Conservation (phyloP, 2,797 vertebrate genomes). For the Chloroceryle amazona region DNA sequence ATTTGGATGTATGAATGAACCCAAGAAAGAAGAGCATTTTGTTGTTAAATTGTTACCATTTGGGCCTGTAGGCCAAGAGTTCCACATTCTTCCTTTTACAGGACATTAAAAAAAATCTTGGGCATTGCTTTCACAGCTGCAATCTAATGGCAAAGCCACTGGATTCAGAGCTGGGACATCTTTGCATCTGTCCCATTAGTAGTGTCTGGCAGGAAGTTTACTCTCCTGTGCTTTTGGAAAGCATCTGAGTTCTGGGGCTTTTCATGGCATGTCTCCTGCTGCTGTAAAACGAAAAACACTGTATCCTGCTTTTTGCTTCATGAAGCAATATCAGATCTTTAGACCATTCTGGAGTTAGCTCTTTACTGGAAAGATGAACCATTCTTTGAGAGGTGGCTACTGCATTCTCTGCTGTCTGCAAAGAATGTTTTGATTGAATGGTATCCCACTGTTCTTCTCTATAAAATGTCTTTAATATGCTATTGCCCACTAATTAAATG, state of each 20-base stretch:
- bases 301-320: neutral
- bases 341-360: neutral
- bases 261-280: conserved; percentile 6
- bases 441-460: neutral
- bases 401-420: conserved; percentile 30
- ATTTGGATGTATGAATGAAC: neutral
- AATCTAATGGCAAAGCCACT: neutral
- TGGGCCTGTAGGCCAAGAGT: neutral
- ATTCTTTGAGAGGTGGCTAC: conserved; percentile 23
- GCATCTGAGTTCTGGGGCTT: neutral
- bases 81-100: neutral
- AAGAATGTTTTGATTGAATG: neutral
- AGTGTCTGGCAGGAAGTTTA: neutral
- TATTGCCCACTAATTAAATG: neutral
- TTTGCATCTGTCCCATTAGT: neutral
- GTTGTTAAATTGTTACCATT: neutral
- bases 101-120: neutral
- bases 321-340: conserved; percentile 21
- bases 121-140: neutral
- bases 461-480: neutral
- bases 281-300: conserved; percentile 7
- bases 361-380: conserved; percentile 35
- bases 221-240: neutral
- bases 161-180: neutral
- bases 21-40: neutral